Base-by-base conservation (phyloP, 1,140 invertebrate species). In the Tenebrio molitor region DNA sequence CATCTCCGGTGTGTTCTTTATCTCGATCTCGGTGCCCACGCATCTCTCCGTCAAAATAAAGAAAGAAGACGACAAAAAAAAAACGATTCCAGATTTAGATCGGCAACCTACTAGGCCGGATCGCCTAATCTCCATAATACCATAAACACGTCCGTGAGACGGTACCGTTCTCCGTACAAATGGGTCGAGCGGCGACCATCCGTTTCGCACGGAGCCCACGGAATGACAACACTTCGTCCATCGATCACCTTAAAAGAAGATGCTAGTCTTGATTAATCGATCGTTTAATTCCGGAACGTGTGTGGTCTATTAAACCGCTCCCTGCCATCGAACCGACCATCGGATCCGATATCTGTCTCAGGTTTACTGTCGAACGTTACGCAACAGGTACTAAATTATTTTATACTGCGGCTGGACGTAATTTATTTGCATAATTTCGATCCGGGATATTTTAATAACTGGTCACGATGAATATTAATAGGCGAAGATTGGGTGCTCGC, bases 381-480 rank as follows among this genome's bases (percentile, higher is more conserved):
- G 50, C 50, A 58, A 58, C 10, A 34, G 23, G 50, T 16, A 58
- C 10, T 58, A 58, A 58, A 58, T 58, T 58, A 58, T 58, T 58
- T 58, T 58, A 50, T 19, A 23, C 36, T 29, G 25, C 25, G 3
- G 36, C 4, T 39, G 6, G 36, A 39, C 50, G 23, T 58, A 29
- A 58, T 58, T 58, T 58, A 44, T 44, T 44, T 17, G 17, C 42
- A 15, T 44, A 19, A 5, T 3, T 17, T 23, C 7, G 23, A 33
- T 58, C 50, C 21, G n/a, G 50, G 50, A 58, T 23, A 58, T 58
- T 58, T 58, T 58, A 58, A 58, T 58, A 58, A 58, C 50, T 58
- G 50, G 23, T 58, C 50, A 58, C 50, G 50, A 58, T 58, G 50
- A 58, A 58, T 58, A 58, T 58, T 58, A 58, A 58, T 58, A 58